These are phyloP conservation scores for Hemichromis elongatus DNA, from an alignment of 2,113 vertebrate species.

Conservation along the genomic window DNA sequence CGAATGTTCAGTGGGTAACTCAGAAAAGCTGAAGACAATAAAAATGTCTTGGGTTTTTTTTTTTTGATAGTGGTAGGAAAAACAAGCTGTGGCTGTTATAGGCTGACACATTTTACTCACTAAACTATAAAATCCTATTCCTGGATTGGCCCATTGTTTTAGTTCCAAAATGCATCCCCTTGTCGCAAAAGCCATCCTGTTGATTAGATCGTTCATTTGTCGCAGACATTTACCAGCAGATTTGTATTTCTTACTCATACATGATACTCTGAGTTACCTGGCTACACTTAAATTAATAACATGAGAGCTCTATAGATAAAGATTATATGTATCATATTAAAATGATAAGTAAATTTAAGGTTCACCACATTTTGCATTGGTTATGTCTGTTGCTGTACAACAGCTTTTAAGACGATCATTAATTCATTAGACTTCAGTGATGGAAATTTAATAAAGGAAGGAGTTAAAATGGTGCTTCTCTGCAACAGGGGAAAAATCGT, in stretches of 20 bases:
- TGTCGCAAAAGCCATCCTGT: background rate
- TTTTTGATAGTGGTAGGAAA: background rate
- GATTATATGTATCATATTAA: background rate
- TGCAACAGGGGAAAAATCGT: too few species aligned
- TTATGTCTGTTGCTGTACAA: background rate
- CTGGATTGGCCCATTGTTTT: background rate
- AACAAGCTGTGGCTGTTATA: background rate
- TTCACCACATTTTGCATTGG: background rate
- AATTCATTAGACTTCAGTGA: background rate
- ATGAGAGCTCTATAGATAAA: background rate
- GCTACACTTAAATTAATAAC: background rate
- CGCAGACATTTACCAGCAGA: background rate
- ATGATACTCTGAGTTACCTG: background rate
- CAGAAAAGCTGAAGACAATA: background rate
- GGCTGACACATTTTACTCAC: background rate
- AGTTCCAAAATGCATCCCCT: background rate
- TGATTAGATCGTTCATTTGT: background rate
- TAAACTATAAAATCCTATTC: background rate
- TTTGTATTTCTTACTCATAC: background rate
- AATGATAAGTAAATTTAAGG: background rate
- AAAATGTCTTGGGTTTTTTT: background rate
- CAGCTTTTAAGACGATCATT: background rate
- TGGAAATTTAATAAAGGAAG: background rate
- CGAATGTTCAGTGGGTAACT: background rate
- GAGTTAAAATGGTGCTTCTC: background rate